Percentiles rank a stretch among this genome's conserved stretches.
Conservation (phyloP, 2,888 invertebrate genomes). For the Diploptera punctata region DNA sequence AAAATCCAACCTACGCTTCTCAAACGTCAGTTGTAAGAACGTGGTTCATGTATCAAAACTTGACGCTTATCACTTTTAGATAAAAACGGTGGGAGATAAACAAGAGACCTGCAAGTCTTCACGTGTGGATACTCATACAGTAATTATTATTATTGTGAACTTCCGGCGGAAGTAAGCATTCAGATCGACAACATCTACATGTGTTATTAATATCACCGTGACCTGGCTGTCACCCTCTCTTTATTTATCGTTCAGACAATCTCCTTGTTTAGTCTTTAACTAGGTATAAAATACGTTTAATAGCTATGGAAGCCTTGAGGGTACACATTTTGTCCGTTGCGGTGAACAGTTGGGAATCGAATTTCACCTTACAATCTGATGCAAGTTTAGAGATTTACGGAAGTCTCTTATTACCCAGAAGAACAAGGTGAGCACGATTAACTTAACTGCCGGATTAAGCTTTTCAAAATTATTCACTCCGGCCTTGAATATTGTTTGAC, state of each 20-base stretch:
- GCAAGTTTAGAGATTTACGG: slow-evolving; percentile 1
- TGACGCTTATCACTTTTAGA: too few relatives aligned
- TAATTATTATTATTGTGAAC: slow-evolving; percentile 10
- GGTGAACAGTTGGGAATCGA: slow-evolving; percentile 16
- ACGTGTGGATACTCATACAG: background rate
- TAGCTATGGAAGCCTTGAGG: slow-evolving; percentile 21
- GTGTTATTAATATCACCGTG: slow-evolving; percentile 17
- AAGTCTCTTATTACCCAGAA: background rate
- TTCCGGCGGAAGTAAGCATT: slow-evolving; percentile 35
- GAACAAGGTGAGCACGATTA: too few relatives aligned
- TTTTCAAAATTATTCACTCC: too few relatives aligned
- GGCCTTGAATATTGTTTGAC: too few relatives aligned
- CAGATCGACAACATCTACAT: slow-evolving; percentile 25
- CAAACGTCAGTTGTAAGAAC: too few relatives aligned
- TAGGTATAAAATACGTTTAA: slow-evolving; percentile 10
- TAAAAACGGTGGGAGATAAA: too few relatives aligned
- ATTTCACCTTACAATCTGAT: background rate
- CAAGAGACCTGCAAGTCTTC: background rate
- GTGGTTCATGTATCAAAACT: too few relatives aligned
- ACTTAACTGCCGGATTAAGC: too few relatives aligned
- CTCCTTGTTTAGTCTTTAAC: slow-evolving; percentile 21
- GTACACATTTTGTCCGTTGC: slow-evolving; percentile 1
- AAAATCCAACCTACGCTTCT: too few relatives aligned
- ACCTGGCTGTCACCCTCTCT: background rate
- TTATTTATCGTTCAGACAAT: slow-evolving; percentile 9